Base-by-base conservation (phyloP, 2,888 invertebrate genomes). In the Nomada goodeniana region DNA sequence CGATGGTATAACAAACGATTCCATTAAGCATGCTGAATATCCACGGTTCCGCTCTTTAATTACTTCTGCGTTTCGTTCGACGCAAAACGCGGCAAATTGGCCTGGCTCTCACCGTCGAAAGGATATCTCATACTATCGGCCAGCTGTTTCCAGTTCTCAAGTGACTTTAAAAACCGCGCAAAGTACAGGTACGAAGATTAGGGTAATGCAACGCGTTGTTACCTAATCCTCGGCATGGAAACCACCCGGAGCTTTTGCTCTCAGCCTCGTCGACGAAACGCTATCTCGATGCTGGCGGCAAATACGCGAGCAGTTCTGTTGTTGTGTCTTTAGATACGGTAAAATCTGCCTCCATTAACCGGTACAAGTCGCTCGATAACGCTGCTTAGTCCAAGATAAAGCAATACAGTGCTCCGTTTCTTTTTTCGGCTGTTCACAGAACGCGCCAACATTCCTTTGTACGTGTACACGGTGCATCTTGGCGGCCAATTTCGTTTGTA, bases 131-230 rank as follows among this genome's bases (percentile, higher is more conserved):
- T 42, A 23, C 36, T 44, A 50, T 71, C 36, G 50, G 4, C 18
- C 55, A 68, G 23, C 63, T 61, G 60, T 70, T 61, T 68, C 68
- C 71, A 50, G 52, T 18, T 70, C 80, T 74, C 74, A 55, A 52
- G 70, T 63, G 67, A 63, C 67, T 64, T 63, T 59, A 76, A 76
- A 80, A 82, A 61, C 9, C n/a, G 11, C 23, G 71, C 20, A 61
- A 61, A 61, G 67, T 53, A 44, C 75, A 63, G 67, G 70, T 52
- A 53, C 67, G 13, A 47, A 72, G 71, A 80, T 81, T 78, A 81
- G 44, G 69, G 80, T 64, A 67, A 70, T 74, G 64, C 59, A 76
- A 83, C 77, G 82, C 77, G 82, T 11, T 15, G 74, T 75, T 72
- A 71, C 68, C 74, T 74, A 82, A 83, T 82, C 82, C 78, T 29